Conservation (phyloP, 2,888 invertebrate species). For the Tenthredo amoena region DNA sequence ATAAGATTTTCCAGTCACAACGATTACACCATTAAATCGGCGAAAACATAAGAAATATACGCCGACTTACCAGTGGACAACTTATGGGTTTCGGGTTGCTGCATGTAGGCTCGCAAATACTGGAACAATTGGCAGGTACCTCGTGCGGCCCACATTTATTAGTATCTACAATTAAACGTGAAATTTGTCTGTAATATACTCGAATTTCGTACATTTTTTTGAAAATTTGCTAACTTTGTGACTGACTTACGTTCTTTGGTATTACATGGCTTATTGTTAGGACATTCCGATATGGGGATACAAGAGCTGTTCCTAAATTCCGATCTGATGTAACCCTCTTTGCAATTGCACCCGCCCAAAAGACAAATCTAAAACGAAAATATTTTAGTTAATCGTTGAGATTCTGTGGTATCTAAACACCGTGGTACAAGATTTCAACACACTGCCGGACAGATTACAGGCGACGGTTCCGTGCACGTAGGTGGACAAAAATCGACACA, state of each 20-base stretch:
- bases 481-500: not conserved
- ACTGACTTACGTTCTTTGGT: not conserved
- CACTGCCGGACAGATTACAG: not conserved
- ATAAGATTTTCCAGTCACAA: not conserved
- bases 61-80: not conserved
- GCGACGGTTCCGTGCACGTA: not conserved
- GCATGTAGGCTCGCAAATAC: not conserved
- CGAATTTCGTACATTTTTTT: not conserved
- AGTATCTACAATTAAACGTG: not conserved
- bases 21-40: not conserved
- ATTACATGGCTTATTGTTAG: not conserved
- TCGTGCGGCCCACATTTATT: not conserved
- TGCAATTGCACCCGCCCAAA: not conserved
- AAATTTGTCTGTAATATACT: not conserved
- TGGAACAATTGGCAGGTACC: not conserved
- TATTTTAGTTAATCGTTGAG: not conserved
- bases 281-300: not conserved
- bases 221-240: not conserved
- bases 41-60: not conserved
- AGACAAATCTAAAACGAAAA: conserved; percentile 1
- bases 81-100: not conserved
- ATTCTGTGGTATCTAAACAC: not conserved
- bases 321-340: conserved; percentile 2
- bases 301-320: not conserved
- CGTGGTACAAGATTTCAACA: not conserved